Evolutionary conservation across 2,888 invertebrate species (phyloP), one percentile per base, ranked within the genome.

Genomic region (Mythimna loreyi): DNA sequence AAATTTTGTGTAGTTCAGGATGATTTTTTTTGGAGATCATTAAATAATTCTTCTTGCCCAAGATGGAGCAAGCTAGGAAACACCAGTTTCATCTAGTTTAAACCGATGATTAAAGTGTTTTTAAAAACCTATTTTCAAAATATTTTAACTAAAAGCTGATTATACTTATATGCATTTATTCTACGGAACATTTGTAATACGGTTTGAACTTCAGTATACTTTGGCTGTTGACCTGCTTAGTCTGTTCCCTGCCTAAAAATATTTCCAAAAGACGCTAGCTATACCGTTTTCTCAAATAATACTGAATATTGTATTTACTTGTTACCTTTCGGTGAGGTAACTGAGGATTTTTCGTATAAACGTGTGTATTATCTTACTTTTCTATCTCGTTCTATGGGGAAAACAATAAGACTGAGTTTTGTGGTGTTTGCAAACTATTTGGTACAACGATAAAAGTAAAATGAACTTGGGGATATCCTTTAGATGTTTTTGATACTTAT

Each of bases 221-320:
- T 4, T 6, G 11, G 49, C 57, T n/a, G 9, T 21, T 19, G 6
- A 23, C 53, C 47, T 3, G 50, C 36, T 23, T 1, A 0, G 43
- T 62, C 13, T 75, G 62, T 40, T 2, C 5, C 2, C 21, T 0
- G 49, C 72, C 82, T 77, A 83, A 72, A 60, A 66, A 72, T 81
- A 74, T 77, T 83, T 71, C 66, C 63, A 79, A 75, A 81, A 72
- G 66, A 69, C 28, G 57, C 61, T 70, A 67, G 64, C 36, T 72
- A 66, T 57, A 58, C 47, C 45, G 52, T 75, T 78, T 83, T 78
- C 75, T 69, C 71, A 72, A 80, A 75, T 77, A 80, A 74, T 67
- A 65, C 73, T 78, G 81, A 85, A 84, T 85, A 83, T 85, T 85
- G 66, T 83, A 84, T 83, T 80, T 78, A 75, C 75, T 76, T 66